Conservation (phyloP, 2,113 vertebrate species). For the Cebidichthys violaceus region DNA sequence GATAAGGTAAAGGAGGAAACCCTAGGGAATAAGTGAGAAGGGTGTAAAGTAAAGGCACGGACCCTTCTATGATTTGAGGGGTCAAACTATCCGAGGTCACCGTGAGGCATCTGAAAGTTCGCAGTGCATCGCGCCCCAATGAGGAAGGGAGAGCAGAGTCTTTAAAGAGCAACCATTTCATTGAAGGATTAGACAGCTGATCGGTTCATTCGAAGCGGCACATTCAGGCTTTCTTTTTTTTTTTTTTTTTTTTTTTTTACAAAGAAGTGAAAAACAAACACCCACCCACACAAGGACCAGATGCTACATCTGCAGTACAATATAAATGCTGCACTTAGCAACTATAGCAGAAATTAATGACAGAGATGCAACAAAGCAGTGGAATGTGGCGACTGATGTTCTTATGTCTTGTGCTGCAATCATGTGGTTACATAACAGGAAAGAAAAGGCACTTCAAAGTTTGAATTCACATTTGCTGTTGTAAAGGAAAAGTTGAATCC, state of each 20-base stretch:
- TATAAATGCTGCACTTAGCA: constrained; percentile 16
- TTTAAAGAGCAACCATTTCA: constrained; percentile 58
- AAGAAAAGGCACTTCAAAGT: not conserved
- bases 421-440: not conserved
- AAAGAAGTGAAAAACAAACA: constrained; percentile 53
- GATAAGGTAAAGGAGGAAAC: not conserved
- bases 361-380: not conserved
- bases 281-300: constrained; percentile 35
- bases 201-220: constrained; percentile 57
- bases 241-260: no score
- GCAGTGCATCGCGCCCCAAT: not conserved
- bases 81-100: constrained; percentile 22
- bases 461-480: constrained; percentile 15
- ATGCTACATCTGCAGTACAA: constrained; percentile 42
- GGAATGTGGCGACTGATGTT: not conserved
- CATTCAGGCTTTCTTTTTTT: constrained; percentile 40
- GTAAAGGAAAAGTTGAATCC: not conserved
- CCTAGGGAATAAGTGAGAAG: not conserved
- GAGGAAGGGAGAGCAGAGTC: constrained; percentile 25
- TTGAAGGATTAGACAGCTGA: constrained; percentile 55
- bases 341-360: constrained; percentile 23
- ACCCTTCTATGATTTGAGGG: constrained; percentile 7
- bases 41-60: not conserved
- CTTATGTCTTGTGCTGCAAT: not conserved
- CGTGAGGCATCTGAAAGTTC: constrained; percentile 14